Conservation (phyloP, 92 coral and sea anemone species). For the Paragorgia papillata region DNA sequence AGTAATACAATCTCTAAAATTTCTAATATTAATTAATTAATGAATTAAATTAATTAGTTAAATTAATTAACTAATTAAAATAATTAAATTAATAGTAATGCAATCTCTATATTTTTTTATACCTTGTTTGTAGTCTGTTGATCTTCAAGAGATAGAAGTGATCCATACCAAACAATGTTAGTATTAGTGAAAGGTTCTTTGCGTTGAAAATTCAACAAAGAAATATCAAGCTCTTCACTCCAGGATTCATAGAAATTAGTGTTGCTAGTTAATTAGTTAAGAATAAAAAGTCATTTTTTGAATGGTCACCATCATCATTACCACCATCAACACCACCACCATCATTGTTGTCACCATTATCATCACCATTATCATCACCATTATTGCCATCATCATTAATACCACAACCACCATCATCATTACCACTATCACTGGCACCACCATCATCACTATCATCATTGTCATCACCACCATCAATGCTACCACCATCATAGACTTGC, state of each 20-base stretch:
- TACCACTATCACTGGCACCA: too few species aligned
- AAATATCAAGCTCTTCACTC: background rate
- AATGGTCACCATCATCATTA: constrained; percentile 3
- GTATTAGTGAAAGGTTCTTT: background rate
- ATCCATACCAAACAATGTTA: constrained; percentile 20
- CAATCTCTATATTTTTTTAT: too few species aligned
- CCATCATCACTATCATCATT: constrained; percentile 9
- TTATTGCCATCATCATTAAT: background rate
- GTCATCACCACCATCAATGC: constrained; percentile 5
- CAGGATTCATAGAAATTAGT: background rate
- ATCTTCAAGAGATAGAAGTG: constrained; percentile 8
- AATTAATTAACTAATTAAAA: too few species aligned
- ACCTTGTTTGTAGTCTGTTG: background rate
- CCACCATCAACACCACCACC: background rate
- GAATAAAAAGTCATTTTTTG: too few species aligned
- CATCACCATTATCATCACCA: background rate
- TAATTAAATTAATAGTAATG: too few species aligned
- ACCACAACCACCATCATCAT: too few species aligned
- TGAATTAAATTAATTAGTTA: too few species aligned
- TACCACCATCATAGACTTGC: too few species aligned
- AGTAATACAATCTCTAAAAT: too few species aligned
- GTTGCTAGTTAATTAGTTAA: background rate
- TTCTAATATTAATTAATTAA: too few species aligned
- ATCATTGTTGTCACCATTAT: background rate
- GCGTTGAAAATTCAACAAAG: background rate